These are phyloP conservation scores for Scopus umbretta DNA, from an alignment of 2,113 vertebrate species.

Conservation along the genomic window DNA sequence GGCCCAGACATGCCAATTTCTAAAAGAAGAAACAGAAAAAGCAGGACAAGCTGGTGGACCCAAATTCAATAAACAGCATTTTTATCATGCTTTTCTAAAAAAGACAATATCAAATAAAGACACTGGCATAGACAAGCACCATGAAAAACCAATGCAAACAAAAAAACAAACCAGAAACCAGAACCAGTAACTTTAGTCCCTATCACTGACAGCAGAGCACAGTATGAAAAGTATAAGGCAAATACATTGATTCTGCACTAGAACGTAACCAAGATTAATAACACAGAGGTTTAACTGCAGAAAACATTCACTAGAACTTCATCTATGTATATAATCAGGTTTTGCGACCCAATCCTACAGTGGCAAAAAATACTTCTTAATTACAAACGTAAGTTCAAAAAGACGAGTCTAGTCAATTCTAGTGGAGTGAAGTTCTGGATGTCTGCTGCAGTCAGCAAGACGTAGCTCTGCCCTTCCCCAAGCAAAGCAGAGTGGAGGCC, in stretches of 20 bases:
- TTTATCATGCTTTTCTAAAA: slow-evolving; percentile 27
- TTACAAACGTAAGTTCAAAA: not conserved
- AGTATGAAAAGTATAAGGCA: not conserved
- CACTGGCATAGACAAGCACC: not conserved
- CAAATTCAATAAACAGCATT: slow-evolving; percentile 26
- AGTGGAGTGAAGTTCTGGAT: not conserved
- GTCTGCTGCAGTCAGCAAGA: not conserved
- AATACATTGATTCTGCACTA: not conserved
- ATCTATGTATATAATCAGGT: not conserved
- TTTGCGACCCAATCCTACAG: not conserved
- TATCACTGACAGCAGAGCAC: not conserved
- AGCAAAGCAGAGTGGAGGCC: not conserved
- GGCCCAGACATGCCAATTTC: not conserved
- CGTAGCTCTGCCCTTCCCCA: not conserved
- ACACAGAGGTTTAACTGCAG: not conserved
- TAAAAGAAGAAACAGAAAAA: slow-evolving; percentile 41
- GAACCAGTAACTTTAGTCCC: not conserved
- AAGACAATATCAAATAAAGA: not conserved
- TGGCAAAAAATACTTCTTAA: not conserved
- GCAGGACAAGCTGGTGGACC: not conserved
- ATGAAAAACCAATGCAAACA: not conserved
- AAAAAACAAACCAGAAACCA: not conserved
- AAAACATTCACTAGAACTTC: not conserved
- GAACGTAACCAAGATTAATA: not conserved
- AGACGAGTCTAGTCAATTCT: not conserved